Conservation (phyloP, 2,113 vertebrate genomes). For the Mustela lutreola region DNA sequence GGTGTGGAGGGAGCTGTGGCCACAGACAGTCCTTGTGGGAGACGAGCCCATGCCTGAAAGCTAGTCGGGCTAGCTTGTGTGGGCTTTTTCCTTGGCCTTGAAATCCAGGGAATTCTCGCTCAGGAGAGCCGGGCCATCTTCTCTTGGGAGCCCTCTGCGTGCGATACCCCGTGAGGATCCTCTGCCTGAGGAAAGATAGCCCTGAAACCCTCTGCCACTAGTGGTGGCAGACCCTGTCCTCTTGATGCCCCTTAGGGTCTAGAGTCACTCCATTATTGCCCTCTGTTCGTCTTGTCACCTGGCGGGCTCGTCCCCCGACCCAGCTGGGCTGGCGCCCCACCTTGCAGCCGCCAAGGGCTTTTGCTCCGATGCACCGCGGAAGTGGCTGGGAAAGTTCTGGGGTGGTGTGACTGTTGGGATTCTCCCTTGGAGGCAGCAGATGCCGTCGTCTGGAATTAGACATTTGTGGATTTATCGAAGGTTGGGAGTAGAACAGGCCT, state of each 20-base stretch:
- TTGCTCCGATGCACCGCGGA: accelerated
- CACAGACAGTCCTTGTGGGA: neutral
- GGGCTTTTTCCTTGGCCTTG: neutral
- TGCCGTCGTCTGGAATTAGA: neutral
- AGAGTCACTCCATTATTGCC: neutral
- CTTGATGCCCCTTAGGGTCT: neutral
- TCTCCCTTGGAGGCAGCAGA: no score
- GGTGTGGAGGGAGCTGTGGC: neutral
- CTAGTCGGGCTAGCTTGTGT: neutral
- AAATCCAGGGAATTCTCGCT: neutral
- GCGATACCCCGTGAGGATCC: no score
- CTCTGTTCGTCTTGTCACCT: neutral
- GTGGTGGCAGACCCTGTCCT: accelerated
- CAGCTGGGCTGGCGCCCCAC: neutral
- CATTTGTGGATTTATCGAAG: neutral
- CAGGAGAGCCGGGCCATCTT: neutral
- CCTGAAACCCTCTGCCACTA: accelerated
- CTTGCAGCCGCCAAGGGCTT: neutral
- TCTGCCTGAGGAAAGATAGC: neutral
- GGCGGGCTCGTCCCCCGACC: neutral
- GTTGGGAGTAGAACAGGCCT: neutral
- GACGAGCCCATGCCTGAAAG: neutral
- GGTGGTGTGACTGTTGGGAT: no score
- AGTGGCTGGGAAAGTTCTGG: neutral
- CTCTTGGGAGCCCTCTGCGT: neutral